A percentile compares a stretch with the other conserved stretches of the same genome.
Conservation (phyloP, 2,888 invertebrate species). For the Ametastegia equiseti region DNA sequence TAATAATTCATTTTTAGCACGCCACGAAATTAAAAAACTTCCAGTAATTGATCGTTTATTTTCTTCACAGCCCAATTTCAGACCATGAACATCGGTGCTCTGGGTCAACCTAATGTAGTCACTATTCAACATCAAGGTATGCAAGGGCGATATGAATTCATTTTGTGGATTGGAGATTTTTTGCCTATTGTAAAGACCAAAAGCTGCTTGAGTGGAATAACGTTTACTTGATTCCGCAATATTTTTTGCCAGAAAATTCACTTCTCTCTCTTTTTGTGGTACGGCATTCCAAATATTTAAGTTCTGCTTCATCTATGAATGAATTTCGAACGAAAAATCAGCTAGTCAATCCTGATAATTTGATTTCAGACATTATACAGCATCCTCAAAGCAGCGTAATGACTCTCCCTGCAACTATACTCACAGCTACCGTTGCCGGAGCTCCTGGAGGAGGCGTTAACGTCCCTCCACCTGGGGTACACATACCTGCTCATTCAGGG, state of each 20-base stretch:
- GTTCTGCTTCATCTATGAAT: not conserved
- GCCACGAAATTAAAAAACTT: not conserved
- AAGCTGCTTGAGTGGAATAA: not conserved
- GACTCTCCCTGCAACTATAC: conserved; percentile 72
- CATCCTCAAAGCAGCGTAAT: conserved; percentile 73
- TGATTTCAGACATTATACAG: conserved; percentile 70
- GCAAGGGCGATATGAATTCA: not conserved
- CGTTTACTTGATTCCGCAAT: not conserved
- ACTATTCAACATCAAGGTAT: conserved; percentile 74
- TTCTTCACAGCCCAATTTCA: conserved; percentile 72
- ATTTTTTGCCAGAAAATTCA: not conserved
- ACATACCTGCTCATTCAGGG: conserved; percentile 73
- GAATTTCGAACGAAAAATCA: not conserved
- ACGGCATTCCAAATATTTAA: too few relatives aligned
- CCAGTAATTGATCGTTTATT: conserved; percentile 43
- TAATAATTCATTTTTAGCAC: not conserved
- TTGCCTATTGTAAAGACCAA: not conserved
- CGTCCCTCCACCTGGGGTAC: conserved; percentile 73
- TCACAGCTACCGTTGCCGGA: conserved; percentile 72
- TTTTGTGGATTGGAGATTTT: not conserved
- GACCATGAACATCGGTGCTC: conserved; percentile 73
- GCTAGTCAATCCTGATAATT: not conserved
- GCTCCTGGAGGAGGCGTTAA: conserved; percentile 67
- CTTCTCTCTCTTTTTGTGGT: too few relatives aligned
- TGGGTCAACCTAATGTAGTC: conserved; percentile 74